phyloP scores from a whole-genome alignment of 2,888 invertebrate species.

The Aspidiotus destructor region DNA sequence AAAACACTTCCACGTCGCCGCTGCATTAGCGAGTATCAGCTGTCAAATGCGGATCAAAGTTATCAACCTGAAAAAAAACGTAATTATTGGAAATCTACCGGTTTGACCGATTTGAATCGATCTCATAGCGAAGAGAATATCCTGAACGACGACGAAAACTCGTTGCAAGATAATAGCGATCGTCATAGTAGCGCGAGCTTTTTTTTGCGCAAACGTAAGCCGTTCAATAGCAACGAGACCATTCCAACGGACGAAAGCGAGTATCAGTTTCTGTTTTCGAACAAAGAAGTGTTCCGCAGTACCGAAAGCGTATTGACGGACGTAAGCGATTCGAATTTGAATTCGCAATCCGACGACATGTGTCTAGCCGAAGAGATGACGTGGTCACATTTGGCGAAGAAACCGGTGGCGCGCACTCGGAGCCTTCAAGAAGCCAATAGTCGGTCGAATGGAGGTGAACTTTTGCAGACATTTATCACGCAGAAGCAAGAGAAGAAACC shows the following conservation, averaged over 20 bases:
- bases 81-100: slow-evolving; percentile 35
- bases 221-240: slow-evolving; percentile 64
- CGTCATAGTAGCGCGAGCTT: slow-evolving; percentile 64
- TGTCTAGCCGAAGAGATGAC: slow-evolving; percentile 35
- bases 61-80: slow-evolving; percentile 33
- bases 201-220: slow-evolving; percentile 55
- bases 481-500: slow-evolving; percentile 22
- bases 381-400: slow-evolving; percentile 34
- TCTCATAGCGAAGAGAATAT: slow-evolving; percentile 39
- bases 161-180: slow-evolving; percentile 36
- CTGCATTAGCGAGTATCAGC: slow-evolving; percentile 69
- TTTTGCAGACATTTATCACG: slow-evolving; percentile 21
- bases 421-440: slow-evolving; percentile 44
- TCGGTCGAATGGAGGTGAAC: slow-evolving; percentile 17
- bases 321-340: slow-evolving; percentile 46
- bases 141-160: slow-evolving; percentile 36
- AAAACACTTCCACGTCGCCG: slow-evolving; percentile 44
- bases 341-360: slow-evolving; percentile 40
- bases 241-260: slow-evolving; percentile 64
- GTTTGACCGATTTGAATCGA: slow-evolving; percentile 33
- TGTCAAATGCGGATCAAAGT: slow-evolving; percentile 42
- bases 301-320: slow-evolving; percentile 72
- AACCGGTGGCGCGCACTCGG: slow-evolving; percentile 42
- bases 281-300: slow-evolving; percentile 45
- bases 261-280: slow-evolving; percentile 44